These are phyloP conservation scores for Crenichthys baileyi DNA, from an alignment of 2,797 vertebrate genomes.

Conservation along the genomic window DNA sequence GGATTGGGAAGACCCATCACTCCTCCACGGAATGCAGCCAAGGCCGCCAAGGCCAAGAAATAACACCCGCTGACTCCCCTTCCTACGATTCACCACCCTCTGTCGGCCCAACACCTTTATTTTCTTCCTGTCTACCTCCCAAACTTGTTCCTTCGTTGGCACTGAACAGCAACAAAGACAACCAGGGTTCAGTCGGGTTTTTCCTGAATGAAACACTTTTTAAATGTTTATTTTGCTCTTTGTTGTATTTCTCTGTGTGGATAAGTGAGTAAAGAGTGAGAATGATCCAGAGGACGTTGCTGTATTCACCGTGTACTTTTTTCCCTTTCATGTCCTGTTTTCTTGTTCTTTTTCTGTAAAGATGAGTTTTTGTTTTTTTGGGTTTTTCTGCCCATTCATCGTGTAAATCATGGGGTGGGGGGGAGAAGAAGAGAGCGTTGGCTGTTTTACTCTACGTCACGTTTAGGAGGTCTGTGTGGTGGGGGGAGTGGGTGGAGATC, in stretches of 20 bases:
- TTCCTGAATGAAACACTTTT: constrained; percentile 53
- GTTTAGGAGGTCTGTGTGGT: constrained; percentile 63
- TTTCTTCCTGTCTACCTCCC: constrained; percentile 61
- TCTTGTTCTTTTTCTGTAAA: constrained; percentile 39
- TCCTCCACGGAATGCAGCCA: constrained; percentile 85
- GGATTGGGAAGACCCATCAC: constrained; percentile 84
- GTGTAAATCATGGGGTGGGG: constrained; percentile 44
- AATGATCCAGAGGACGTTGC: constrained; percentile 57
- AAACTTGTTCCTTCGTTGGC: constrained; percentile 66
- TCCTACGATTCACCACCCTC: constrained; percentile 38
- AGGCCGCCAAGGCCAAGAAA: constrained; percentile 86
- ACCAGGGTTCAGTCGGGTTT: constrained; percentile 74
- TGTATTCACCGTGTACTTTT: constrained; percentile 55
- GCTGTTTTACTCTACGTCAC: constrained; percentile 54
- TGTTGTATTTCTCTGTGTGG: constrained; percentile 46
- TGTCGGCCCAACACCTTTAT: constrained; percentile 35
- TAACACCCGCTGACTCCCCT: constrained; percentile 75
- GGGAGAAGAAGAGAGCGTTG: constrained; percentile 43
- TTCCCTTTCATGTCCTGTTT: constrained; percentile 34
- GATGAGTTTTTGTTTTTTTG: constrained; percentile 27
- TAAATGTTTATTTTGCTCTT: constrained; percentile 59
- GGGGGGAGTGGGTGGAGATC: constrained; percentile 7
- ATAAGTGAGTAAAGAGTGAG: constrained; percentile 52
- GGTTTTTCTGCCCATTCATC: constrained; percentile 23
- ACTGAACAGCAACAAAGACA: constrained; percentile 77